Evolutionary conservation across 2,888 invertebrate species (phyloP).

Genomic region (Leptinotarsa tumamoca): DNA sequence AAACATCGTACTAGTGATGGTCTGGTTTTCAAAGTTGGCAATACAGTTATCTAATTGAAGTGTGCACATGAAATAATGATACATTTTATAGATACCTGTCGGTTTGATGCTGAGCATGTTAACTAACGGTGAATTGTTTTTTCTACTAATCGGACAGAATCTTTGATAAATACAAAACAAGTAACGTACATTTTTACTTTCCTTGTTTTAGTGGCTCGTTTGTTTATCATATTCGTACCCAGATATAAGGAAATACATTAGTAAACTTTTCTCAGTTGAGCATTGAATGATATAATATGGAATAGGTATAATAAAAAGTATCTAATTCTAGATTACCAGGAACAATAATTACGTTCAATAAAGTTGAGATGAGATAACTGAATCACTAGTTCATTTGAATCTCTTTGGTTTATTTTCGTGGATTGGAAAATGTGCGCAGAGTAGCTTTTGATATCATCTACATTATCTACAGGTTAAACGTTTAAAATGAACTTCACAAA

Average conservation of each 20-base stretch:
- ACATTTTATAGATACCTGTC: constrained; percentile 39
- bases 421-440: too few relatives aligned
- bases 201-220: constrained; percentile 15
- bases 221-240: background rate
- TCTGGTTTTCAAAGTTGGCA: constrained; percentile 27
- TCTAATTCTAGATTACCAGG: too few relatives aligned
- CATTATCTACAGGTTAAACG: too few relatives aligned
- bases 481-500: too few relatives aligned
- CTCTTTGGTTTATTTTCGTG: too few relatives aligned
- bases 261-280: too few relatives aligned
- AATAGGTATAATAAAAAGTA: too few relatives aligned
- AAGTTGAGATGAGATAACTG: too few relatives aligned
- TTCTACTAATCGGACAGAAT: constrained; percentile 4
- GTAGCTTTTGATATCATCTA: too few relatives aligned
- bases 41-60: constrained; percentile 42
- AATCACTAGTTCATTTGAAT: too few relatives aligned
- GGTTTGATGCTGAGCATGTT: constrained; percentile 25
- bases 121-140: constrained; percentile 34
- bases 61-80: constrained; percentile 42
- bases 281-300: too few relatives aligned
- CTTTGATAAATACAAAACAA: background rate
- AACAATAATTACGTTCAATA: too few relatives aligned
- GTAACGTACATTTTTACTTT: constrained; percentile 25
- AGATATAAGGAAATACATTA: background rate
- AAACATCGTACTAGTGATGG: constrained; percentile 13